Evolutionary conservation across 37 sponge, comb jelly and placozoan genomes (phyloP), one percentile per base, ranked within the genome.

Genomic region (Petrosia ficiformis): DNA sequence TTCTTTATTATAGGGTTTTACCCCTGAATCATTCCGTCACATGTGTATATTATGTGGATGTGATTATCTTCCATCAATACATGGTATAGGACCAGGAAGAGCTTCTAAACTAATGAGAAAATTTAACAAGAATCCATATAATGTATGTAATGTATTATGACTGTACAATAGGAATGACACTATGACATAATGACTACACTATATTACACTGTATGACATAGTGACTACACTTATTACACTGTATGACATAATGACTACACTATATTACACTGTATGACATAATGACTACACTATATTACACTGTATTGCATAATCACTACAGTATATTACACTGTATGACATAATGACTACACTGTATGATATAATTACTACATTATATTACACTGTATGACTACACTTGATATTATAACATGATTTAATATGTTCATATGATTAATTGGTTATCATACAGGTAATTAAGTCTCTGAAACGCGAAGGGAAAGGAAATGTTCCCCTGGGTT

Each of bases 41-140:
- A 95, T 98, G 96, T 98, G 99, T 68, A 98, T 98, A 29, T 77
- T 98, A 44, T 95, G 96, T 11, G 99, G 99, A 6, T 98, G 99
- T 87, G 99, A 98, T 79, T 98, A 98, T 76, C 88, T 98, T 22
- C 71, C 94, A 44, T 86, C 91, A 16, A 78, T 98, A 1, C 93
- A 90, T 31, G 96, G 96, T 6, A 81, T 95, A 24, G 99, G 99
- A 0, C 88, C 94, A 52, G 76, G 63, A 33, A 95, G 89, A 72
- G 89, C 96, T n/a, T 66, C 79, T 42, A 98, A 98, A 67, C 76
- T 95, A 67, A 80, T 98, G 83, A 87, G 73, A 61, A 89, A 82
- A 74, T 89, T 61, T 69, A 74, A 77, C 22, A 68, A 77, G 40
- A 89, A 96, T 33, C 81, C 89, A 5, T 41, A 70, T 0, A 82